Evolutionary conservation across 2,888 invertebrate species (phyloP), one percentile per base, ranked within the genome.

Genomic region (Podabrus alpinus): DNA sequence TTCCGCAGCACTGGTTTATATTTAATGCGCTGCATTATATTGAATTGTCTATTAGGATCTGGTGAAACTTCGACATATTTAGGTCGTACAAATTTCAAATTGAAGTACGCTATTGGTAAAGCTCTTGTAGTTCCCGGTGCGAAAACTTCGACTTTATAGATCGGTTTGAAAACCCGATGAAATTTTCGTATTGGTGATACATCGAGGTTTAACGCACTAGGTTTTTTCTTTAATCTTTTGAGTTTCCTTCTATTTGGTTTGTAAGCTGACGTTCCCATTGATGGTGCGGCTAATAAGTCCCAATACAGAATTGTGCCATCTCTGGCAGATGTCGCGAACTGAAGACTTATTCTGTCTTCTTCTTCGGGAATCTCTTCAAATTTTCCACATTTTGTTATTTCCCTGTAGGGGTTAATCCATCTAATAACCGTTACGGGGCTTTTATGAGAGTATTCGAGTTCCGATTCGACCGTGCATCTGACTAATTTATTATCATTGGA

Each of bases 221-320:
- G 93, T 70, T 90, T 87, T 79, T 85, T 87, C 76, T 82, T 81
- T 60, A 91, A 84, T 78, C 91, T 87, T 80, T 88, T 88, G 4
- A 89, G 87, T 76, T 82, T 83, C 69, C 83, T 79, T 4, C 82
- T 81, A 45, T 45, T 45, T n/a, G 45, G 45, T 76, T 19, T 21
- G 10, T 17, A 13, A 4, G 17, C 3, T n/a, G 68, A 16, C 16
- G 15, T 68, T 25, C n/a, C 16, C 5, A 9, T 17, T 15, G 25
- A 15, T 2, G 72, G 61, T 13, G 15, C 13, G 2, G 67, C 13
- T 13, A 13, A 25, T 68, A 94, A 86, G 86, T 93, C 92, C 94
- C 94, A 95, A 82, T 94, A 91, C 60, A 92, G 88, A 66, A 94
- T 88, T 0, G 87, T 89, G 0, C 94, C 94, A 84, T 94, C 94